Evolutionary conservation across 2,888 invertebrate genomes (phyloP), one percentile per base, ranked within the genome.

Genomic region (Trichogramma evanescens): DNA sequence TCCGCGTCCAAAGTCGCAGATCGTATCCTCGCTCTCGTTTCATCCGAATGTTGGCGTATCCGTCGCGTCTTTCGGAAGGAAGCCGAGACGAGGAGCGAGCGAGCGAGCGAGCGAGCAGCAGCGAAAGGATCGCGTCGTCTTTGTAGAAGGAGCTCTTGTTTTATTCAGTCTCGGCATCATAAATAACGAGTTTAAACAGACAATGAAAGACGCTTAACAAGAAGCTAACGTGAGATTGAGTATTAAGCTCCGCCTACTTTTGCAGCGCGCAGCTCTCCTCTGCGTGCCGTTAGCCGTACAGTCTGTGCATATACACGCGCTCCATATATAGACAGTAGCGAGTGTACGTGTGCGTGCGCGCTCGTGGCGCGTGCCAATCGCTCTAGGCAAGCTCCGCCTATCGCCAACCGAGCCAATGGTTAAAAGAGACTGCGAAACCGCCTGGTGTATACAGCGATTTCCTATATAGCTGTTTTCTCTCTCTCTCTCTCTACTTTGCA

Each of bases 121-220:
- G 26, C 26, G 26, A 26, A 26, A 26, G 26, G 26, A 26, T 26
- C 26, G 26, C 26, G 26, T 26, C 26, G 26, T 26, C 45, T 45
- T 9, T 44, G 26, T 10, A 54, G 42, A 38, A 46, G 43, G 52
- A 66, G 71, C 75, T 76, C 75, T 74, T 77, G 77, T 77, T 77
- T 78, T 78, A 78, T 78, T 77, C 77, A 78, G 77, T 78, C 26
- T 26, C 76, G 74, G 77, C 73, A 77, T 78, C 76, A 78, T 78
- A 78, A 77, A 78, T 78, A 75, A 78, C 77, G 76, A 77, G 76
- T 78, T 78, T 78, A 78, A 78, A 77, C 77, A 78, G 76, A 77
- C 77, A 77, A 78, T 78, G 77, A 78, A 78, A 78, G 77, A 78
- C 77, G 77, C 76, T 78, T 78, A 78, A 78, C 77, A 78, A 77